Percentiles rank a stretch among this genome's conserved stretches.
These are phyloP conservation scores for Monopis laevigella DNA, from an alignment of 2,888 invertebrate genomes.

Conservation along the genomic window DNA sequence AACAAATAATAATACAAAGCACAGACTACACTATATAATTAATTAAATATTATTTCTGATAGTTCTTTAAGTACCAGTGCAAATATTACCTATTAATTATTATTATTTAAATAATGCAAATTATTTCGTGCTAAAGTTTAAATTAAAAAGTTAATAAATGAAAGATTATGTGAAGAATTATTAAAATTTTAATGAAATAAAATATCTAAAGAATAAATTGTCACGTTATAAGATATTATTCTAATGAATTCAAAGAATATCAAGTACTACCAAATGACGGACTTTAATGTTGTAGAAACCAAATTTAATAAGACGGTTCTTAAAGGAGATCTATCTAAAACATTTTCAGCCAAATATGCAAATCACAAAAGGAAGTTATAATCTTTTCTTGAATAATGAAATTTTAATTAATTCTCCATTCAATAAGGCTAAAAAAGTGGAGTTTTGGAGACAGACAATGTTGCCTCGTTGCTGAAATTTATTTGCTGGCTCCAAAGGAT, in stretches of 20 bases:
- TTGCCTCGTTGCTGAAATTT: conserved; percentile 10
- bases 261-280: conserved; percentile 10
- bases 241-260: conserved; percentile 8
- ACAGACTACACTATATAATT: too few species aligned
- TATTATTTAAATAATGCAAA: too few species aligned
- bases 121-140: too few species aligned
- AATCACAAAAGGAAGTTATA: conserved; percentile 49
- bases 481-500: conserved; percentile 8
- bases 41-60: too few species aligned
- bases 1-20: too few species aligned
- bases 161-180: too few species aligned
- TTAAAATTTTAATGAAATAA: too few species aligned
- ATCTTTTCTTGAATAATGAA: conserved; percentile 49
- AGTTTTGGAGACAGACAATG: conserved; percentile 10
- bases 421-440: conserved; percentile 10
- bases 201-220: conserved; percentile 1
- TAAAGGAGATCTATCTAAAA: conserved; percentile 24
- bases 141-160: too few species aligned
- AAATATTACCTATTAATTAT: too few species aligned
- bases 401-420: conserved; percentile 41
- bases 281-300: conserved; percentile 30
- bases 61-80: too few species aligned
- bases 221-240: conserved; percentile 7
- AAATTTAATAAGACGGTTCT: conserved; percentile 47
- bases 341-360: conserved; percentile 44